Conservation (phyloP, 2,797 vertebrate genomes). For the Rhincodon typus region DNA sequence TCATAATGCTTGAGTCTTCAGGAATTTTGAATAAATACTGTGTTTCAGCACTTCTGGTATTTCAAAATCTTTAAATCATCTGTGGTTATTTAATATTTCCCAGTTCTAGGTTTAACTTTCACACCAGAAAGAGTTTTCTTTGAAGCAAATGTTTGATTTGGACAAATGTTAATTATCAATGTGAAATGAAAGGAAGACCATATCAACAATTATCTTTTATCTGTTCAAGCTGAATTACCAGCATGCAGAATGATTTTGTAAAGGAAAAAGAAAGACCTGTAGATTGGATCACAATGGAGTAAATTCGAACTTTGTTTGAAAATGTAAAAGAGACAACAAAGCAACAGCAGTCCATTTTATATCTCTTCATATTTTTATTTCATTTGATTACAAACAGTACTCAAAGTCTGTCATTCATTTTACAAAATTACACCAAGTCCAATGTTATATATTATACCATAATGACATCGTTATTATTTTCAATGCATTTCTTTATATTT, state of each 20-base stretch:
- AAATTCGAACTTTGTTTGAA: not conserved
- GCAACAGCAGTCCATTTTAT: not conserved
- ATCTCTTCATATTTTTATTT: not conserved
- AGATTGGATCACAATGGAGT: not conserved
- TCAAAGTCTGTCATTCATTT: not conserved
- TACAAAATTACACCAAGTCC: not conserved
- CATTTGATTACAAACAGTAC: not conserved
- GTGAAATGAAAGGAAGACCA: not conserved
- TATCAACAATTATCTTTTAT: not conserved
- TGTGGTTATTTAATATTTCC: not conserved
- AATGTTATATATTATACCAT: not conserved
- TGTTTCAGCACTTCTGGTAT: conserved; percentile 3
- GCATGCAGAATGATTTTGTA: not conserved
- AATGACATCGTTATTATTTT: not conserved
- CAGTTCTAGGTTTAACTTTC: not conserved
- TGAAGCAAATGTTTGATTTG: not conserved
- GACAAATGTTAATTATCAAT: not conserved
- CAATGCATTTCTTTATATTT: not conserved
- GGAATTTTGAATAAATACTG: conserved; percentile 12
- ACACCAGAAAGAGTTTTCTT: not conserved
- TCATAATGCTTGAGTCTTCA: conserved; percentile 31
- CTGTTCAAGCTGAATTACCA: not conserved
- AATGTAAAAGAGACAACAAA: not conserved
- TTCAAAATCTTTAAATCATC: conserved; percentile 20
- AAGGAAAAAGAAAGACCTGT: not conserved